A percentile compares a stretch with the other conserved stretches of the same genome.
These are phyloP conservation scores for Cynopterus sphinx DNA, from an alignment of 2,797 vertebrate species.

Conservation along the genomic window DNA sequence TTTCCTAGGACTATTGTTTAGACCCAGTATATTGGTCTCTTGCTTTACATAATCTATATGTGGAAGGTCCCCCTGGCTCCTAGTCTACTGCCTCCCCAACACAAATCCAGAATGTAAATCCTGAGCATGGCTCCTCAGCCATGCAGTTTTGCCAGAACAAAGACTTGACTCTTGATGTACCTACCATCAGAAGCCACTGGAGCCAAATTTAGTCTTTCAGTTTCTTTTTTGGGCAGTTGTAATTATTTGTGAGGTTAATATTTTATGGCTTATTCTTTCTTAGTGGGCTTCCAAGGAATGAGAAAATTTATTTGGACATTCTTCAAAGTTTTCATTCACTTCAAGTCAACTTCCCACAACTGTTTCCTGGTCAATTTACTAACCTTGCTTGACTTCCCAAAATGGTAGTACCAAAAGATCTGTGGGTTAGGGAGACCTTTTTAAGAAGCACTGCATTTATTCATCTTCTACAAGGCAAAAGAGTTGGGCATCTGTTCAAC, in stretches of 20 bases:
- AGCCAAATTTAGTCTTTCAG: background rate
- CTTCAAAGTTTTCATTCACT: slow-evolving; percentile 76
- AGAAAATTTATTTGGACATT: slow-evolving; percentile 42
- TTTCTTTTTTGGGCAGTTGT: background rate
- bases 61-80: background rate
- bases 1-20: background rate
- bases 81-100: background rate
- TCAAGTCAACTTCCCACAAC: slow-evolving; percentile 72
- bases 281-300: background rate
- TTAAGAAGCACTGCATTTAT: slow-evolving; percentile 62
- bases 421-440: slow-evolving; percentile 58
- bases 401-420: slow-evolving; percentile 68
- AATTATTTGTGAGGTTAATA: background rate
- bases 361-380: slow-evolving; percentile 63
- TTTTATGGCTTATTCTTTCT: background rate
- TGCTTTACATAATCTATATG: background rate
- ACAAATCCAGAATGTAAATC: background rate
- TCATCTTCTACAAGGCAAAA: slow-evolving; percentile 71
- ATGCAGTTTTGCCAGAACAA: background rate
- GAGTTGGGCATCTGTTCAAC: slow-evolving; percentile 69
- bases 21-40: background rate
- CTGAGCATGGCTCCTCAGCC: background rate
- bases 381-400: slow-evolving; percentile 66
- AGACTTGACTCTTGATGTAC: background rate
- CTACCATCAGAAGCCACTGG: background rate